phyloP scores from a whole-genome alignment of 2,888 invertebrate genomes.

The Sturmia bella region DNA sequence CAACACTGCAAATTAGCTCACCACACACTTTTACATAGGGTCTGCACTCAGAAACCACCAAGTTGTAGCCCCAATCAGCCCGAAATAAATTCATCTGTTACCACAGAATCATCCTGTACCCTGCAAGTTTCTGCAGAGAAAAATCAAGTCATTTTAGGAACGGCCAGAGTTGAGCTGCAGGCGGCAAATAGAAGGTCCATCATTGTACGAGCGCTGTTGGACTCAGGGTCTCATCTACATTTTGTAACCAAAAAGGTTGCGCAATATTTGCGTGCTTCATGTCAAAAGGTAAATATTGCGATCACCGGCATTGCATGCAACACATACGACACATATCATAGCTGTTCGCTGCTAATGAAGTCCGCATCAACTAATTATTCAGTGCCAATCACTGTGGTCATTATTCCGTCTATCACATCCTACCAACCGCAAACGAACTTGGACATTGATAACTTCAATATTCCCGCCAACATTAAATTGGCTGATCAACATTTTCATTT shows the following conservation, averaged over 20 bases:
- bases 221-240: constrained; percentile 41
- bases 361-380: not conserved
- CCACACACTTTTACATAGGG: constrained; percentile 27
- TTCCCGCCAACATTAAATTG: constrained; percentile 10
- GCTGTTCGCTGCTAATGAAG: constrained; percentile 1
- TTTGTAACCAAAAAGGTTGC: constrained; percentile 32
- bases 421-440: constrained; percentile 22
- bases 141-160: constrained; percentile 25
- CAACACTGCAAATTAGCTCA: constrained; percentile 21
- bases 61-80: not conserved
- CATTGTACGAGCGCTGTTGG: constrained; percentile 30
- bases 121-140: not conserved
- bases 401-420: constrained; percentile 27
- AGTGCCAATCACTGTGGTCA: not conserved
- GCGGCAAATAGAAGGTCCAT: constrained; percentile 21
- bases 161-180: constrained; percentile 15
- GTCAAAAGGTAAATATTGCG: constrained; percentile 21
- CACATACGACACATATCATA: not conserved
- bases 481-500: constrained; percentile 4
- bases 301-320: constrained; percentile 11
- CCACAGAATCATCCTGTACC: not conserved
- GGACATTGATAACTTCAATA: not conserved
- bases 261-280: constrained; percentile 6
- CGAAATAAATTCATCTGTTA: not conserved
- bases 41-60: not conserved